Conservation (phyloP, 2,113 vertebrate species). For the Sminthopsis crassicaudata region DNA sequence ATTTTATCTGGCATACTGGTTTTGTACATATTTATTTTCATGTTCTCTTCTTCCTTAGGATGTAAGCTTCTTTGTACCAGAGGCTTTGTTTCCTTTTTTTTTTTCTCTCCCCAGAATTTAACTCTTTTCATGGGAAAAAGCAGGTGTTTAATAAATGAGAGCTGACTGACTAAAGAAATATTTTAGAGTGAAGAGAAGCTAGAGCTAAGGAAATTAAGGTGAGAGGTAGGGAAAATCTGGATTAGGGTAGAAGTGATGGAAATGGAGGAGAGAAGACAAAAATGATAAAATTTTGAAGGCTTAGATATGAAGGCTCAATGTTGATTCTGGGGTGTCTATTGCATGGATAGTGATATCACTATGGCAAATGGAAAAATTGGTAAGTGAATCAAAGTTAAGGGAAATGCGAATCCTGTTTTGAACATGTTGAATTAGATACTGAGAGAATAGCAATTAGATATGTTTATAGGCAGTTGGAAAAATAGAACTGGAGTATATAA, state of each 20-base stretch:
- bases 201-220: not conserved
- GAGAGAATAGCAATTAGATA: not conserved
- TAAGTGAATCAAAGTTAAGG: not conserved
- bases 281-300: not conserved
- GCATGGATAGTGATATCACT: not conserved
- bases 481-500: accelerated
- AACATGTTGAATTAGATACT: not conserved
- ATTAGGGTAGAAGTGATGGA: not conserved
- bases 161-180: not conserved
- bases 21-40: not conserved
- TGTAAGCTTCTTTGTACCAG: not conserved
- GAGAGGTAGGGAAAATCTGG: not conserved
- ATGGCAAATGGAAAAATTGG: not conserved
- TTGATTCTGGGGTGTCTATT: not conserved
- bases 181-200: not conserved
- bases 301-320: no score
- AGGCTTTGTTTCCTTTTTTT: not conserved
- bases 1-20: not conserved
- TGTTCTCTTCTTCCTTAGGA: not conserved
- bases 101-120: not conserved
- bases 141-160: not conserved
- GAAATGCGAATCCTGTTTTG: not conserved
- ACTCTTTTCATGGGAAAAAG: not conserved
- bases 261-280: not conserved
- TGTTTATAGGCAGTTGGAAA: not conserved